Conservation (phyloP, 2,888 invertebrate genomes). For the Nesidiocoris tenuis region DNA sequence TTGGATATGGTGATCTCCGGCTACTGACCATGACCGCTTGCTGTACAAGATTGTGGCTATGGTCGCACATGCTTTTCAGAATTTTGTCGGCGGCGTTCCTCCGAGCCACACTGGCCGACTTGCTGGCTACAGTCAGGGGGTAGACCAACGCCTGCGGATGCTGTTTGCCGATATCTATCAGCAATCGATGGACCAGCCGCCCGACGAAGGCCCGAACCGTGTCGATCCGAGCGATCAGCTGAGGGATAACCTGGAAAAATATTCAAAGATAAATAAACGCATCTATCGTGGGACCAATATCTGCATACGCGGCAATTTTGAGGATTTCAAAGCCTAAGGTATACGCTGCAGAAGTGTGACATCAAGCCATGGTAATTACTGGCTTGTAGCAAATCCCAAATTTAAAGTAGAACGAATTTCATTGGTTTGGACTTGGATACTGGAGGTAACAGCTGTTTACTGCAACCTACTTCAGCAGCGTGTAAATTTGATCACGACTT, state of each 20-base stretch:
- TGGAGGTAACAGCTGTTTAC: too few relatives aligned
- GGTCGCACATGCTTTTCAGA: slow-evolving; percentile 91
- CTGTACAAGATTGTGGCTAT: slow-evolving; percentile 85
- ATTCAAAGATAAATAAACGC: too few relatives aligned
- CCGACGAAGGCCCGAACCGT: slow-evolving; percentile 86
- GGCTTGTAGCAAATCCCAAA: too few relatives aligned
- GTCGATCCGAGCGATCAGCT: slow-evolving; percentile 96
- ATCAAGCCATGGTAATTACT: too few relatives aligned
- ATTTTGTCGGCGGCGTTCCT: slow-evolving; percentile 92
- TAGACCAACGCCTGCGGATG: slow-evolving; percentile 97
- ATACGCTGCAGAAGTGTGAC: too few relatives aligned
- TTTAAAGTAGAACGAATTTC: too few relatives aligned
- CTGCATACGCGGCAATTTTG: too few relatives aligned
- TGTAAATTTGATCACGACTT: slow-evolving; percentile 19
- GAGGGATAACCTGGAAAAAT: slow-evolving; percentile 78
- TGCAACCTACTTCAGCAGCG: too few relatives aligned
- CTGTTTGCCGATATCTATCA: slow-evolving; percentile 95
- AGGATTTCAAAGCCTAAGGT: too few relatives aligned
- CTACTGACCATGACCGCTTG: slow-evolving; percentile 85
- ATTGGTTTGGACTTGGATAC: too few relatives aligned
- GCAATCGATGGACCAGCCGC: slow-evolving; percentile 84
- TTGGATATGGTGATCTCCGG: too few relatives aligned
- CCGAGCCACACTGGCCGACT: slow-evolving; percentile 81
- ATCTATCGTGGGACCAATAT: too few relatives aligned
- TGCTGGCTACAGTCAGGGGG: slow-evolving; percentile 95